phyloP scores from a whole-genome alignment of 2,888 invertebrate species.

The Aporophyla nigra region DNA sequence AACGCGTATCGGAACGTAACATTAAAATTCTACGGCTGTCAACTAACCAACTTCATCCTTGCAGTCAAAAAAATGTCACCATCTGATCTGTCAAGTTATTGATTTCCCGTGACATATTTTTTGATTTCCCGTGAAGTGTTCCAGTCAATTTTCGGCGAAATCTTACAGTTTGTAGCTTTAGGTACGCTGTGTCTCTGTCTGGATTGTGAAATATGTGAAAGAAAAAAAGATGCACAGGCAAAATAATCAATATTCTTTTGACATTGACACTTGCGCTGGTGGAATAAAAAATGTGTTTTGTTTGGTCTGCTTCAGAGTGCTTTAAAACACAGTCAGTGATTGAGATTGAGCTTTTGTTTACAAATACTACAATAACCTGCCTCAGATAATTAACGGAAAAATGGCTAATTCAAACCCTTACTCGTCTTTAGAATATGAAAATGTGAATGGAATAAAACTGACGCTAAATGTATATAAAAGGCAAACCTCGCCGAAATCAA shows the following conservation, averaged over 20 bases:
- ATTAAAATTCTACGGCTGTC: neutral
- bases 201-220: neutral
- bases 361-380: neutral
- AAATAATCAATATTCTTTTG: slow-evolving; percentile 12
- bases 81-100: too few species aligned
- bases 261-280: neutral
- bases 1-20: slow-evolving; percentile 9
- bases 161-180: neutral
- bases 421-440: slow-evolving; percentile 76
- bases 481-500: slow-evolving; percentile 78
- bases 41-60: too few species aligned
- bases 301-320: neutral
- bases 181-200: slow-evolving; percentile 21
- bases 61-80: neutral
- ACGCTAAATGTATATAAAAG: slow-evolving; percentile 76
- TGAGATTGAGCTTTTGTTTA: neutral
- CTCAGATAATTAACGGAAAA: neutral
- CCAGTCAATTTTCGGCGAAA: neutral
- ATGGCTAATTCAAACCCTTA: slow-evolving; percentile 38
- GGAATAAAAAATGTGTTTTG: neutral
- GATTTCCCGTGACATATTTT: too few species aligned
- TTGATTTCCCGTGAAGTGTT: too few species aligned
- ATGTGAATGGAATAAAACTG: slow-evolving; percentile 84
- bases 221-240: neutral
- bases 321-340: neutral